A percentile compares a stretch with the other conserved stretches of the same genome.
These are phyloP conservation scores for Calephelis nemesis DNA, from an alignment of 1,140 invertebrate species.

Conservation along the genomic window DNA sequence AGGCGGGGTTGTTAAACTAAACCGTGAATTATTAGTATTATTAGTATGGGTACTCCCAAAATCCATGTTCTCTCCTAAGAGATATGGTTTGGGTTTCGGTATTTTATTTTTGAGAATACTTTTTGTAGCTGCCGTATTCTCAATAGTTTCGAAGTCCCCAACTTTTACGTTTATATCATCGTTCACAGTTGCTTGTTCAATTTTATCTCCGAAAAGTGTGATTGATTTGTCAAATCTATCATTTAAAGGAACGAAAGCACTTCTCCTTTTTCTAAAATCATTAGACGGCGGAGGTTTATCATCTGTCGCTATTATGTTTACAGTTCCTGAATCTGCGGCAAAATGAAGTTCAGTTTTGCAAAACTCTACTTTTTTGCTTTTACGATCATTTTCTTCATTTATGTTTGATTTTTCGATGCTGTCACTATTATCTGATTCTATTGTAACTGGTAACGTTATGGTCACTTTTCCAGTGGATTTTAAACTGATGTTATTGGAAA, in stretches of 20 bases:
- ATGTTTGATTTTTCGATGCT: constrained; percentile 24
- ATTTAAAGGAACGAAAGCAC: constrained; percentile 69
- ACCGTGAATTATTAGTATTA: constrained; percentile 29
- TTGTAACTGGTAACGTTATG: constrained; percentile 70
- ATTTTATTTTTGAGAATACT: constrained; percentile 87
- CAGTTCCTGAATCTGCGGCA: constrained; percentile 88
- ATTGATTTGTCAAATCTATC: constrained; percentile 68
- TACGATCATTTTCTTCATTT: constrained; percentile 66
- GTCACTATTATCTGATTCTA: constrained; percentile 48
- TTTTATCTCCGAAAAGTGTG: constrained; percentile 64
- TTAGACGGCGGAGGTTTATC: constrained; percentile 90
- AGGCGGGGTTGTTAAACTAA: constrained; percentile 34
- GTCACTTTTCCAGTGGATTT: constrained; percentile 65
- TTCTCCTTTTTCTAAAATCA: constrained; percentile 84
- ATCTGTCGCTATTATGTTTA: constrained; percentile 92
- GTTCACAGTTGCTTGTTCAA: constrained; percentile 31
- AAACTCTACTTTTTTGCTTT: constrained; percentile 88
- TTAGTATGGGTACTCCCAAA: constrained; percentile 50
- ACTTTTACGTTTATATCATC: constrained; percentile 34
- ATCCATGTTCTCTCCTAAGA: constrained; percentile 82
- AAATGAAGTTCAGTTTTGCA: constrained; percentile 93
- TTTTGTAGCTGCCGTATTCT: constrained; percentile 81
- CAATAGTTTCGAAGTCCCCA: constrained; percentile 56
- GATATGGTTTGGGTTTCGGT: constrained; percentile 84
- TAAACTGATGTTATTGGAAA: constrained; percentile 47